Evolutionary conservation across 2,888 invertebrate genomes (phyloP), one percentile per base, ranked within the genome.

Genomic region (Cephonodes hylas): DNA sequence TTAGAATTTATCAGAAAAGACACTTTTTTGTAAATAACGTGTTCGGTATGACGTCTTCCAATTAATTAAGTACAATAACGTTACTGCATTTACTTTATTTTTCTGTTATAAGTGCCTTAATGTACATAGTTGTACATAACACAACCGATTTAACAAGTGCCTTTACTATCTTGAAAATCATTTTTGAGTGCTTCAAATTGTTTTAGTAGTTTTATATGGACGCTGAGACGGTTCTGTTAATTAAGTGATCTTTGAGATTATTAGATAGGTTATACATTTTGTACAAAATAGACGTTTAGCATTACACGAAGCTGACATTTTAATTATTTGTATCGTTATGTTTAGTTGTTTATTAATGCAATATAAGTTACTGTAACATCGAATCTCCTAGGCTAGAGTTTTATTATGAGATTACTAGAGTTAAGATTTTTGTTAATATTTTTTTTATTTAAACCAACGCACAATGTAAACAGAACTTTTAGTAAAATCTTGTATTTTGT

Each of bases 341-440:
- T 23, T 58, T 61, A 59, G 58, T 58, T 58, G n/a, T 53, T n/a
- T 48, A 34, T 48, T 34, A 31, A 77, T 76, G 79, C 79, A 82
- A 81, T 84, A 79, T 48, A 48, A 38, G 48, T 72, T 72, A 75
- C 31, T 53, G 53, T 76, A 74, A 80, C 79, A 77, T 81, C 60
- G 90, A 90, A 89, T 90, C 89, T 89, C 86, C 76, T 88, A 88
- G 84, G 74, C 84, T 86, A 84, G 53, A 75, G 67, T 77, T 82
- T 72, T 79, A 77, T 78, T 75, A 76, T 89, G 91, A 92, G 91
- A 92, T 92, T 92, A 92, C 77, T 92, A 92, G 88, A 58, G 64
- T 42, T 71, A 87, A 81, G 77, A 79, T 79, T 76, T 80, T 86
- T 86, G 89, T 90, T 87, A 84, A 81, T 80, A 76, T 80, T 79